Percentiles rank a stretch among this genome's conserved stretches.
Evolutionary conservation across 2,113 vertebrate genomes (phyloP).

Genomic region (Shinisaurus crocodilurus): DNA sequence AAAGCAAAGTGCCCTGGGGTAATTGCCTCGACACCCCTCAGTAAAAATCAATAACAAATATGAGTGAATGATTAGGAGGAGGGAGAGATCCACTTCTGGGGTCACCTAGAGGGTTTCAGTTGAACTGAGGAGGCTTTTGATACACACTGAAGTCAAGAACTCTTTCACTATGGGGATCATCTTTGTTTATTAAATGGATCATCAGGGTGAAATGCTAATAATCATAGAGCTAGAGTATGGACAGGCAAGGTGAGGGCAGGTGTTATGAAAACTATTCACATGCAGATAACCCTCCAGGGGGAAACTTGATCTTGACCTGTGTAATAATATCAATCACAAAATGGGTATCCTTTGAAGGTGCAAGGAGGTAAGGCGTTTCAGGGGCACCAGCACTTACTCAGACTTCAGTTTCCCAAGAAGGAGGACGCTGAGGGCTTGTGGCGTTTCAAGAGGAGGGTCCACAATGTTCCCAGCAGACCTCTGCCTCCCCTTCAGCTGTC

Average conservation of each 20-base stretch:
- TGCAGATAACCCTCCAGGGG: neutral
- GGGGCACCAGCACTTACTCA: too few relatives aligned
- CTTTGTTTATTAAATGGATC: conserved; percentile 30
- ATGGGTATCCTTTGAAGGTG: neutral
- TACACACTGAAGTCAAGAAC: conserved; percentile 44
- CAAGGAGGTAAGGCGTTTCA: too few relatives aligned
- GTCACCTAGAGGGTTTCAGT: conserved; percentile 59
- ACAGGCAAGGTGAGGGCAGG: neutral
- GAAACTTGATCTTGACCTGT: neutral
- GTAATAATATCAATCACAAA: neutral
- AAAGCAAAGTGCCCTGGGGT: conserved; percentile 60
- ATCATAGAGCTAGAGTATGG: conserved; percentile 33
- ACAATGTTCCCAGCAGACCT: too few relatives aligned
- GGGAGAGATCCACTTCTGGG: conserved; percentile 50
- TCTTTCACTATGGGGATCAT: conserved; percentile 30
- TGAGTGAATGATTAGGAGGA: conserved; percentile 64
- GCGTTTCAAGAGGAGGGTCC: too few relatives aligned
- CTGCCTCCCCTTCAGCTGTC: too few relatives aligned
- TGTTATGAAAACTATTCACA: neutral
- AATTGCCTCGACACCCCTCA: conserved; percentile 69
- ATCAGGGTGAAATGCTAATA: neutral
- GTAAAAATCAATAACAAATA: conserved; percentile 74
- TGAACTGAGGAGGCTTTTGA: conserved; percentile 50
- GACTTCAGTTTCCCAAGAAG: too few relatives aligned
- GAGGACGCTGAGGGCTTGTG: too few relatives aligned